Conservation (phyloP, 2,888 invertebrate species). For the Blomia tropicalis region DNA sequence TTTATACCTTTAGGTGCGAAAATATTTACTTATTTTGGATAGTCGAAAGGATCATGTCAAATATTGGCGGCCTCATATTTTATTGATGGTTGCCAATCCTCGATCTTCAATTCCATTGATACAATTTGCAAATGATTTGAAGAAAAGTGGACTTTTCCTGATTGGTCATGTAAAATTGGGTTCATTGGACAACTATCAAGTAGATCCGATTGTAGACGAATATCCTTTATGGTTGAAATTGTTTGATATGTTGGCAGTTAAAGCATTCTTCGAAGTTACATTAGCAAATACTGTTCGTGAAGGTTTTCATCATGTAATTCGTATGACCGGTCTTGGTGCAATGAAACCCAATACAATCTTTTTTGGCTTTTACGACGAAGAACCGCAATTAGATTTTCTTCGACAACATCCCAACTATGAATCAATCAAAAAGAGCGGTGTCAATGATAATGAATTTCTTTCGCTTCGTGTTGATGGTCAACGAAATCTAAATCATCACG, state of each 20-base stretch:
- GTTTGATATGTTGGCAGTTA: slow-evolving; percentile 82
- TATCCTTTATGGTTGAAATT: slow-evolving; percentile 76
- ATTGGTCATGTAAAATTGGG: slow-evolving; percentile 62
- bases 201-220: slow-evolving; percentile 58
- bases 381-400: slow-evolving; percentile 57
- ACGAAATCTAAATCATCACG: slow-evolving; percentile 39
- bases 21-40: slow-evolving; percentile 85
- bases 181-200: slow-evolving; percentile 38
- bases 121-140: slow-evolving; percentile 91
- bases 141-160: slow-evolving; percentile 71
- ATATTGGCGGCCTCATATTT: slow-evolving; percentile 95
- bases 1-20: slow-evolving; percentile 51
- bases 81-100: slow-evolving; percentile 78
- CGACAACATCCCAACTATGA: slow-evolving; percentile 31
- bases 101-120: slow-evolving; percentile 76
- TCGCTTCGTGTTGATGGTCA: slow-evolving; percentile 41
- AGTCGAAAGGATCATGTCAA: slow-evolving; percentile 94
- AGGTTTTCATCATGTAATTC: slow-evolving; percentile 76
- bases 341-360: slow-evolving; percentile 98
- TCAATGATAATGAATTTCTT: slow-evolving; percentile 36
- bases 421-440: slow-evolving; percentile 26
- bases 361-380: slow-evolving; percentile 74
- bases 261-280: slow-evolving; percentile 90
- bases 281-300: slow-evolving; percentile 65
- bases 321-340: slow-evolving; percentile 86